A percentile compares a stretch with the other conserved stretches of the same genome.
Conservation (phyloP, 1,140 invertebrate genomes). For the Drosophila nasuta region DNA sequence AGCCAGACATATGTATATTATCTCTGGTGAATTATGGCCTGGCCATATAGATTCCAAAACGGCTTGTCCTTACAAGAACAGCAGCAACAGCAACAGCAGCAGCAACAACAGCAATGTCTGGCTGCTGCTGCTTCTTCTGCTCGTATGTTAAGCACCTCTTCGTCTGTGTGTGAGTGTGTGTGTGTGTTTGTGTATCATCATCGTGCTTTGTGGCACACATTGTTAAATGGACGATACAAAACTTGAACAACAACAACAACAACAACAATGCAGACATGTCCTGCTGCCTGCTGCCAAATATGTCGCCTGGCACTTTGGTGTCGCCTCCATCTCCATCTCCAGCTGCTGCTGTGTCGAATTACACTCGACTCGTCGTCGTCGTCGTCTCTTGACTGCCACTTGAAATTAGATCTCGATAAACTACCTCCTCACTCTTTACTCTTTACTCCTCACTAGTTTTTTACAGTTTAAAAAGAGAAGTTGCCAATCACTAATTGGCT, state of each 20-base stretch:
- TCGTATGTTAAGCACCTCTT: slow-evolving; percentile 12
- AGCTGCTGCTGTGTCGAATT: slow-evolving; percentile 31
- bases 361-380: neutral
- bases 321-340: neutral
- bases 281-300: slow-evolving; percentile 43
- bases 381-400: no score
- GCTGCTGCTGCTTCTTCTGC: slow-evolving; percentile 2
- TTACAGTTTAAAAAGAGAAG: slow-evolving; percentile 35
- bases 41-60: slow-evolving; percentile 79
- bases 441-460: neutral
- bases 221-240: slow-evolving; percentile 83
- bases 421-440: neutral
- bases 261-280: slow-evolving; percentile 21
- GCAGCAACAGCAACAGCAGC: slow-evolving; percentile 35
- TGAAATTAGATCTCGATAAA: neutral
- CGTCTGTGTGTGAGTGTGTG: slow-evolving; percentile 22
- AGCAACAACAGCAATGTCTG: slow-evolving; percentile 43
- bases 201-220: slow-evolving; percentile 78
- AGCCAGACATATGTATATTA: slow-evolving; percentile 77
- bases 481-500: slow-evolving; percentile 64
- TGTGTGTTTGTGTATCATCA: slow-evolving; percentile 64
- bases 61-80: slow-evolving; percentile 73
- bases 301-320: slow-evolving; percentile 54
- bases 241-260: slow-evolving; percentile 54
- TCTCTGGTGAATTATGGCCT: slow-evolving; percentile 80